Evolutionary conservation across 2,113 vertebrate genomes (phyloP), one percentile per base, ranked within the genome.

Genomic region (Erythrocebus patas): DNA sequence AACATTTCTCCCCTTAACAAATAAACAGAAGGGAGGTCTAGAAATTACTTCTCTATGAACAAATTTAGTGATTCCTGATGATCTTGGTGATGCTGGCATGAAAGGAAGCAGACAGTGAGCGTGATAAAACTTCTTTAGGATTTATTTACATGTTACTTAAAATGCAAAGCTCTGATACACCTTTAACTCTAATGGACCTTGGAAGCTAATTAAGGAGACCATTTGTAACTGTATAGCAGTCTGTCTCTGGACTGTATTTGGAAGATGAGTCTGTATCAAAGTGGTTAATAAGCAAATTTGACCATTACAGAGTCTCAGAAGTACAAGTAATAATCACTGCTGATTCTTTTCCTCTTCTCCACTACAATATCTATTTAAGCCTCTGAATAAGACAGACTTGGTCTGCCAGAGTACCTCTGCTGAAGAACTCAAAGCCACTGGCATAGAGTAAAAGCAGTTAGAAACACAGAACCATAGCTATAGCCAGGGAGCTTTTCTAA

Each of bases 141-240:
- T 96, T 95, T 94, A 68, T 88, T 88, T 85, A 61, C 96, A 79
- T 83, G 23, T 61, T 95, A 96, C 61, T 91, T 87, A 83, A 93
- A 91, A 79, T 30, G 9, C 8, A 25, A 57, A 18, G 14, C n/a
- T 78, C 45, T 45, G 35, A 91, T 52, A 38, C 11, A 78, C 25
- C 73, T 57, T 66, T 85, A 92, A 88, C 50, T 75, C 43, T 72
- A 89, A 57, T 2, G 59, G 76, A 85, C 45, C 48, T 79, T 52
- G 23, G 55, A 68, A 75, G 75, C 66, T 95, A 93, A 97, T 86
- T 86, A 97, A 93, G 81, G 85, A 89, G 11, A 50, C 48, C 84
- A 93, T 94, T 61, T 92, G 45, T 85, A 90, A 72, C 17, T 27
- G 25, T 5, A 55, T 2, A 70, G 17, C 45, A 68, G 40, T 91